Evolutionary conservation across 2,113 vertebrate species (phyloP).

Genomic region (Lepus europaeus): DNA sequence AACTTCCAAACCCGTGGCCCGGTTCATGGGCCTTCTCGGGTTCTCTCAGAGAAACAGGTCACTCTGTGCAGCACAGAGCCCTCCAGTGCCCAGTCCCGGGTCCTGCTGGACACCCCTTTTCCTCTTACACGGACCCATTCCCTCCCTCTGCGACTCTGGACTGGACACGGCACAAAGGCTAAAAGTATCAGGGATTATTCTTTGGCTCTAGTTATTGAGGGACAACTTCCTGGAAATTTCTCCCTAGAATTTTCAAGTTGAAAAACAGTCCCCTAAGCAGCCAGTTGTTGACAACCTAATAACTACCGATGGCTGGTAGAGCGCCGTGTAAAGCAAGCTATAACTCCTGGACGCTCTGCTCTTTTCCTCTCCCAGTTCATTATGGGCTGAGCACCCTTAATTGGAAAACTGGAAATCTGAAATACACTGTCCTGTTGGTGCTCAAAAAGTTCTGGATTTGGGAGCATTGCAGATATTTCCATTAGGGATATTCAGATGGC

Average conservation of each 20-base stretch:
- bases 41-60: background rate
- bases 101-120: background rate
- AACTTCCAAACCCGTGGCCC: background rate
- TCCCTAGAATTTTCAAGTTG: conserved; percentile 14
- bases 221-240: background rate
- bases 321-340: background rate
- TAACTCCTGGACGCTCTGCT: fast-evolving
- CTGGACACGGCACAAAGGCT: background rate
- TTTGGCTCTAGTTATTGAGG: background rate
- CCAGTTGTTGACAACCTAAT: too few species aligned
- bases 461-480: too few species aligned
- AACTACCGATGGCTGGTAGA: background rate
- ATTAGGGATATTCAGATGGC: too few species aligned
- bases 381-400: too few species aligned
- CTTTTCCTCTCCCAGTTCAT: background rate
- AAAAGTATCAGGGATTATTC: background rate
- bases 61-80: background rate
- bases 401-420: too few species aligned
- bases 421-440: too few species aligned
- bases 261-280: background rate
- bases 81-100: background rate
- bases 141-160: background rate
- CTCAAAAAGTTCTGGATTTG: too few species aligned
- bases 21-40: background rate
- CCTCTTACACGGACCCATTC: background rate